Conservation (phyloP, 2,113 vertebrate genomes). For the Philantomba maxwellii region DNA sequence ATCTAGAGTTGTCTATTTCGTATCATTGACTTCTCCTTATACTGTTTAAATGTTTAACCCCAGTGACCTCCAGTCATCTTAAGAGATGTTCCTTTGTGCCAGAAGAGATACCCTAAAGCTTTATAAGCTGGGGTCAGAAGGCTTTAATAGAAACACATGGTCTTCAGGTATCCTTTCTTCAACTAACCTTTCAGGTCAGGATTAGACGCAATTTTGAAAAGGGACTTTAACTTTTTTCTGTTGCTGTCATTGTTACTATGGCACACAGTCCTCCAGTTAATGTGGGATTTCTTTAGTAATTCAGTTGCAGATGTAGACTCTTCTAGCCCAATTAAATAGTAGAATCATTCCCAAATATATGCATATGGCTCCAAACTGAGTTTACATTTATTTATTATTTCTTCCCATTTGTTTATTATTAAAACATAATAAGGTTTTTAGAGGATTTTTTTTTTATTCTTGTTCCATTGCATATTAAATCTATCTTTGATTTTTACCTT, state of each 20-base stretch:
- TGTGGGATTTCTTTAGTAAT: not conserved
- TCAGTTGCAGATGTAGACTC: not conserved
- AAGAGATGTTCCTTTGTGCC: not conserved
- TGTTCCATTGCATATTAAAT: conserved; percentile 49
- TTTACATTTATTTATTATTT: conserved; percentile 35
- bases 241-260: not conserved
- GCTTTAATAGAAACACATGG: not conserved
- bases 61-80: not conserved
- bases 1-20: not conserved
- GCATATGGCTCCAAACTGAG: conserved; percentile 11
- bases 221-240: not conserved
- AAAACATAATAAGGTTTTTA: conserved; percentile 5
- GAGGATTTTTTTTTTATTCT: conserved; percentile 44
- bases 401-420: conserved; percentile 20
- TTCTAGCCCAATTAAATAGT: conserved; percentile 39
- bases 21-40: not conserved
- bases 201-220: not conserved
- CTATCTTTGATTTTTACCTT: not conserved
- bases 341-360: conserved; percentile 34
- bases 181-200: not conserved
- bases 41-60: not conserved
- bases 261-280: conserved; percentile 1
- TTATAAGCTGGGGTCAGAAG: not conserved
- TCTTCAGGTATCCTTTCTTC: not conserved
- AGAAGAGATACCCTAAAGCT: not conserved